Base-by-base conservation (phyloP, 2,797 vertebrate species). In the Euthynnus affinis region DNA sequence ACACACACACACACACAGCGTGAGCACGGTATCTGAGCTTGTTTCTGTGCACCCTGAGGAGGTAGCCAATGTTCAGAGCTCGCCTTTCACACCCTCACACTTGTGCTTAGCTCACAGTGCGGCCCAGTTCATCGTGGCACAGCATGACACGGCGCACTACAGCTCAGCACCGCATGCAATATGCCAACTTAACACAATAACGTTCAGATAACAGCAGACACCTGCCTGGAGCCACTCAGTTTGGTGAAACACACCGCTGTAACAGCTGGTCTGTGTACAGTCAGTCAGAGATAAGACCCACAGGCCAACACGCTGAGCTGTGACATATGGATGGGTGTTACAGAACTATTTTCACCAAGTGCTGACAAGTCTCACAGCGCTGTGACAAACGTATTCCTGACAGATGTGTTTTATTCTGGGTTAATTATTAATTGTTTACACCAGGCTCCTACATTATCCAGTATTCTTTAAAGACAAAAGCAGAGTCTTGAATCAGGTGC, bases 131-230 rank as follows among this genome's bases (percentile, higher is more conserved):
- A 85, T 83, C 83, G 60, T 56, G 73, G 83, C 90, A 66, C 88
- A 87, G 90, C 84, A 51, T 85, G 87, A 84, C 80, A 76, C 32
- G 74, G 83, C 84, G 71, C 80, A 76, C 79, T 29, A 71, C 77
- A 63, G 84, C 84, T 82, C 68, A 58, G 74, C 89, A 32, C 88
- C 10, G 49, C 84, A 71, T 89, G 90, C 48, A 14, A 85, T 84
- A 76, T 76, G 85, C 82, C 81, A 86, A 86, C 87, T 88, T 88
- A 88, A 91, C 88, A 90, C 89, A 88, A 83, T 88, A 59, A 67
- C 20, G 44, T 89, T 83, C 66, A 76, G 71, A 85, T 88, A 84
- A 89, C 87, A 89, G 77, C 71, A 81, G 87, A 84, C 84, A 79
- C 84, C 89, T 12, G 61, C 78, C 63, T 86, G 74, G 57, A 86